Conservation (phyloP, 2,113 vertebrate species). For the Forbesichthys agassizii region DNA sequence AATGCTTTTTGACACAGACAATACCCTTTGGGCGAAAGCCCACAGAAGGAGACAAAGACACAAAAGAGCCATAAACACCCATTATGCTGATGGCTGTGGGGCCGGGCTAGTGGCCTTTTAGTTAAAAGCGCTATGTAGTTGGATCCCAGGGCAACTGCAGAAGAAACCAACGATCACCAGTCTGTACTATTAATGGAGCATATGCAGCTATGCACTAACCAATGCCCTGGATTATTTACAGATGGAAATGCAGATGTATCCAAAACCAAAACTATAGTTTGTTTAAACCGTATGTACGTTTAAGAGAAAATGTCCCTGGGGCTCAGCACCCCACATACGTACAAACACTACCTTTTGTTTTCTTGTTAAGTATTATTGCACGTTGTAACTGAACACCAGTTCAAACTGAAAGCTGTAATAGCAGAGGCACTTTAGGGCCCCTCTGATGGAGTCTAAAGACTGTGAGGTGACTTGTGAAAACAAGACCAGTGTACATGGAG, state of each 20-base stretch:
- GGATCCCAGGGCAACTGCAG: conserved; percentile 40
- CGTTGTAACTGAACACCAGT: conserved; percentile 72
- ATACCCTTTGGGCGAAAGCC: conserved; percentile 55
- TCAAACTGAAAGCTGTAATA: conserved; percentile 63
- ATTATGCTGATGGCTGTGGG: conserved; percentile 52
- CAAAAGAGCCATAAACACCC: conserved; percentile 69
- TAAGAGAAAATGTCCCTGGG: conserved; percentile 6
- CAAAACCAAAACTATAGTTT: not conserved
- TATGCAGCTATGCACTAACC: conserved; percentile 39
- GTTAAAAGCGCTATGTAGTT: conserved; percentile 42
- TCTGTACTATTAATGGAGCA: conserved; percentile 51
- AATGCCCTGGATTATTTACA: conserved; percentile 33
- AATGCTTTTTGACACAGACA: conserved; percentile 56
- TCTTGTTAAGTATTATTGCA: conserved; percentile 59
- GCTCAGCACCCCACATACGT: conserved; percentile 12
- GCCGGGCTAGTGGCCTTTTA: conserved; percentile 30
- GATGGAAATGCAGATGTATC: conserved; percentile 19
- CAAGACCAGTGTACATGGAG: conserved; percentile 53
- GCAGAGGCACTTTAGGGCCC: conserved; percentile 38
- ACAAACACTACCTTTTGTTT: conserved; percentile 56
- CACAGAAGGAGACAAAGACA: conserved; percentile 51
- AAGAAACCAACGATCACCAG: conserved; percentile 39
- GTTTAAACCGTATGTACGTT: not conserved
- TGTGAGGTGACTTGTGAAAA: conserved; percentile 55
- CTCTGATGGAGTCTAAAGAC: conserved; percentile 1